Evolutionary conservation across 2,888 invertebrate species (phyloP).

Genomic region (Iselma pallidipennis): DNA sequence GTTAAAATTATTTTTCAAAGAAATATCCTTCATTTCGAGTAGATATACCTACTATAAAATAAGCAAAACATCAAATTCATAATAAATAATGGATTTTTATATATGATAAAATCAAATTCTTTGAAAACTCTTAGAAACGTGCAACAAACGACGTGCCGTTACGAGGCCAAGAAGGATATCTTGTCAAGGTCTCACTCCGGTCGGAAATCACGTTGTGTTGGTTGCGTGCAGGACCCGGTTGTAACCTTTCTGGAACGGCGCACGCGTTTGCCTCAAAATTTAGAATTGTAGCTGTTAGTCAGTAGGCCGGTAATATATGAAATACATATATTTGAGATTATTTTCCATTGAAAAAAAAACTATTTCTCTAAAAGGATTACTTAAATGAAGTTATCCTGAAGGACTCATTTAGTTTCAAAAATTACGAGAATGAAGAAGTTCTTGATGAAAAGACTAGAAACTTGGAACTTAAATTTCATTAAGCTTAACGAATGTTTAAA

Average conservation of each 20-base stretch:
- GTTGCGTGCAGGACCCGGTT: constrained; percentile 18
- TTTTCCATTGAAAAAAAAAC: no score
- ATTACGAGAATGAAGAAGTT: no score
- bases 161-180: constrained; percentile 5
- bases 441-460: no score
- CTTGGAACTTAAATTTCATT: no score
- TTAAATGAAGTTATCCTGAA: not conserved
- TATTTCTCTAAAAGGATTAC: no score
- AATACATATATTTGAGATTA: no score
- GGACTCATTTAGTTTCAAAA: not conserved
- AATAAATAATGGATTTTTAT: not conserved
- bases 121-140: constrained; percentile 7
- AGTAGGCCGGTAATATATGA: not conserved
- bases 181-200: constrained; percentile 30
- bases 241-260: constrained; percentile 18
- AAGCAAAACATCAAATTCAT: not conserved
- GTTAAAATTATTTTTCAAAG: constrained; percentile 33
- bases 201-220: constrained; percentile 30
- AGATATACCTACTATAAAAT: not conserved
- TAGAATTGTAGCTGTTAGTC: not conserved
- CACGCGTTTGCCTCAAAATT: constrained; percentile 27
- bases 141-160: not conserved
- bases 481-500: no score
- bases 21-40: constrained; percentile 12
- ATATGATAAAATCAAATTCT: not conserved